phyloP scores from a whole-genome alignment of 2,113 vertebrate species.

The Eolophus roseicapilla region DNA sequence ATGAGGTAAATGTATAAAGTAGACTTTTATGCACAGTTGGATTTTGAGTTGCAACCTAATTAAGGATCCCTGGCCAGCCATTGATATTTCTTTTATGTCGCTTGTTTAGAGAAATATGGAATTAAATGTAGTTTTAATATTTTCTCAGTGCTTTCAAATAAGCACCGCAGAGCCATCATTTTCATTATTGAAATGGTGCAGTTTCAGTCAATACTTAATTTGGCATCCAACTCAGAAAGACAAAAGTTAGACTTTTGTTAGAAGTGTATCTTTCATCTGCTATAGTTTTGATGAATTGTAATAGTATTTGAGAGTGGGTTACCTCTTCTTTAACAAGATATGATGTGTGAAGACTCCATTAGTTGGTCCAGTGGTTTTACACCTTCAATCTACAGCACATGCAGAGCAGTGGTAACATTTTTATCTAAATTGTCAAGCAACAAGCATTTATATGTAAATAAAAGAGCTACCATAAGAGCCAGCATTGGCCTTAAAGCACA shows the following conservation, averaged over 20 bases:
- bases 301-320: slow-evolving; percentile 29
- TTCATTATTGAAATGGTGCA: not conserved
- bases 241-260: slow-evolving; percentile 1
- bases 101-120: not conserved
- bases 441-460: slow-evolving; percentile 62
- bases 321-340: slow-evolving; percentile 56
- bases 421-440: slow-evolving; percentile 63
- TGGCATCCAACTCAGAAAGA: not conserved
- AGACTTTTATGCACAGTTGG: not conserved
- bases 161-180: not conserved
- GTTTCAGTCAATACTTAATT: not conserved
- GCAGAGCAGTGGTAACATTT: slow-evolving; percentile 60
- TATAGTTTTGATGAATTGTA: slow-evolving; percentile 28
- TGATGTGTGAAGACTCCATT: slow-evolving; percentile 62
- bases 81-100: not conserved
- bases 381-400: slow-evolving; percentile 29
- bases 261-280: not conserved
- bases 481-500: not conserved
- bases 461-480: not conserved
- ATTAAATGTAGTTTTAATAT: not conserved
- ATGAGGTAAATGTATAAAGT: not conserved
- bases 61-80: not conserved
- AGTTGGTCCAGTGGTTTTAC: slow-evolving; percentile 62
- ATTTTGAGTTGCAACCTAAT: not conserved
- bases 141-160: not conserved